Base-by-base conservation (phyloP, 2,113 vertebrate species). In the Pipra filicauda region DNA sequence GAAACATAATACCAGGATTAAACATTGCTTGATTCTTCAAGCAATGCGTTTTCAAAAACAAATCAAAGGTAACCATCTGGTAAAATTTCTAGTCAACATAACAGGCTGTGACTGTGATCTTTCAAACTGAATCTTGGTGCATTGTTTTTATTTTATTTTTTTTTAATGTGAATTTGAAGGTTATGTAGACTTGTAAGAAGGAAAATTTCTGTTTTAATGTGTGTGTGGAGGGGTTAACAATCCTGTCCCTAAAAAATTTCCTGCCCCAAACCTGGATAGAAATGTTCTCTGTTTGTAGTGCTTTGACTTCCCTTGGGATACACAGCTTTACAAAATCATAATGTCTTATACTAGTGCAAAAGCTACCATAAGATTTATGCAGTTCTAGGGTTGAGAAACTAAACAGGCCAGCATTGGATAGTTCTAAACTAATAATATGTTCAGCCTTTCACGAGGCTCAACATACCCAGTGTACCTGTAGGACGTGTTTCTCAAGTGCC, bases 1-100 rank as follows among this genome's bases (percentile, higher is more conserved):
- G 80, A 85, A 75, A 54, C 67, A 54, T 94, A 96, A 96, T 93
- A 93, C 86, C 72, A 64, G 91, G 91, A 95, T 97, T 96, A 96
- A 81, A 80, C 88, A 88, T 85, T n/a, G 31, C 82, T 92, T 85
- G 31, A 37, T 75, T 92, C 59, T 72, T 88, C 85, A 70, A 76
- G 74, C 41, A 69, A 15, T 73, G n/a, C 62, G 18, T 90, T 96
- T 96, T 88, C 59, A 57, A 93, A 87, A 88, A 85, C 48, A 94
- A 94, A 58, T 95, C n/a, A 91, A 75, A 93, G 46, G 37, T 85
- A 95, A 88, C 52, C 52, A 78, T 22, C 71, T 93, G 61, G 35
- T 88, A 65, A 41, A 89, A 97, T 85, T 67, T 81, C 21, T 52
- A 39, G 62, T 88, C 79, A 75, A 24, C 16, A 8, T 66, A 46